A percentile compares a stretch with the other conserved stretches of the same genome.
These are phyloP conservation scores for Enteromius paludinosus DNA, from an alignment of 2,797 vertebrate genomes.

Conservation along the genomic window DNA sequence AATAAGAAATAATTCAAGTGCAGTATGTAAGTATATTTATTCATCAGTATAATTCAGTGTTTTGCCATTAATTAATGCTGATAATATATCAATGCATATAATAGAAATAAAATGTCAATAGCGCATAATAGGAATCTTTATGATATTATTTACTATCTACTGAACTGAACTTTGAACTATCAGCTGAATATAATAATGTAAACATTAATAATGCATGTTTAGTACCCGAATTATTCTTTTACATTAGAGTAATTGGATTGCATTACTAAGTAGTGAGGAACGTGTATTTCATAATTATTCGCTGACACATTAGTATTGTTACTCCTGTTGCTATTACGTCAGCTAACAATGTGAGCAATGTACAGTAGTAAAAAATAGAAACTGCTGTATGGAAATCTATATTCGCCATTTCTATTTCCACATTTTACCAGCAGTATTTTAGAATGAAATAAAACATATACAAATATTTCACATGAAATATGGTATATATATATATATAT, in stretches of 20 bases:
- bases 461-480: constrained; percentile 3
- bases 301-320: background rate
- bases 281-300: background rate
- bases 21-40: background rate
- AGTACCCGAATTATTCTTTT: background rate
- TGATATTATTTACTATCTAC: background rate
- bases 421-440: background rate
- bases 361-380: background rate
- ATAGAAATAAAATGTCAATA: background rate
- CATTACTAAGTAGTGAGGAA: background rate
- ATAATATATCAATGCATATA: background rate
- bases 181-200: background rate
- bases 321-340: background rate
- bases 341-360: background rate
- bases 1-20: background rate
- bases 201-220: background rate
- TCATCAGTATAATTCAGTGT: background rate
- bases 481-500: background rate
- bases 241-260: background rate
- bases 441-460: background rate
- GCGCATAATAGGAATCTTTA: background rate
- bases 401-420: background rate
- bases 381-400: background rate
- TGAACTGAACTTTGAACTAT: background rate
- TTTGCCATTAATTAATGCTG: background rate